phyloP scores from a whole-genome alignment of 35 echinoderm and acorn worm genomes.

The Patiria miniata region DNA sequence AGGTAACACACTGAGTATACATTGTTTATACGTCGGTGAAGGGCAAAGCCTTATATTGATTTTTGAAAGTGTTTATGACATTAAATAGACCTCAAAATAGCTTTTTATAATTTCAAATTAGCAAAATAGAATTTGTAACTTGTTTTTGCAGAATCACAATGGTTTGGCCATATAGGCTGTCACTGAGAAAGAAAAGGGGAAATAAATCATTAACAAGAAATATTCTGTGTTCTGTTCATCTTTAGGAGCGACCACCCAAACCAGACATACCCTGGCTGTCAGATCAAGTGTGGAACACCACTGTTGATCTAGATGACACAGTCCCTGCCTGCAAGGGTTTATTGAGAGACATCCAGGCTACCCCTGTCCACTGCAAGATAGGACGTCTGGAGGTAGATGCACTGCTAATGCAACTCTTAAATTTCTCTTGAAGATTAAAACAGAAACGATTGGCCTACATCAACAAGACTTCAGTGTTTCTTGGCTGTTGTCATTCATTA shows the following conservation, averaged over 20 bases:
- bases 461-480: not conserved
- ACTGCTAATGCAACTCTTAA: not conserved
- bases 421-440: not conserved
- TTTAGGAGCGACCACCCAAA: slow-evolving; percentile 74
- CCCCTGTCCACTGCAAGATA: slow-evolving; percentile 82
- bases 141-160: too few species aligned
- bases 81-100: too few species aligned
- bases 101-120: too few species aligned
- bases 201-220: too few species aligned
- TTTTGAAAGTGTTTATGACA: too few species aligned
- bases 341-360: slow-evolving; percentile 62
- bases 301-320: slow-evolving; percentile 64
- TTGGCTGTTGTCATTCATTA: not conserved
- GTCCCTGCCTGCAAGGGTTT: slow-evolving; percentile 81
- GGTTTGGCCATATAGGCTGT: too few species aligned
- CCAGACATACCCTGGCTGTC: slow-evolving; percentile 76
- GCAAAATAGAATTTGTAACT: too few species aligned
- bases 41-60: too few species aligned
- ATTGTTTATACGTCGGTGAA: too few species aligned
- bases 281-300: slow-evolving; percentile 71
- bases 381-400: slow-evolving; percentile 80
- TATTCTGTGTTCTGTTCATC: not conserved
- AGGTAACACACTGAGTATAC: too few species aligned
- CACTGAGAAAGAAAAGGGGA: too few species aligned
- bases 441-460: too few species aligned